Conservation (phyloP, 2,797 vertebrate species). For the Melanotaenia parkinsoni region DNA sequence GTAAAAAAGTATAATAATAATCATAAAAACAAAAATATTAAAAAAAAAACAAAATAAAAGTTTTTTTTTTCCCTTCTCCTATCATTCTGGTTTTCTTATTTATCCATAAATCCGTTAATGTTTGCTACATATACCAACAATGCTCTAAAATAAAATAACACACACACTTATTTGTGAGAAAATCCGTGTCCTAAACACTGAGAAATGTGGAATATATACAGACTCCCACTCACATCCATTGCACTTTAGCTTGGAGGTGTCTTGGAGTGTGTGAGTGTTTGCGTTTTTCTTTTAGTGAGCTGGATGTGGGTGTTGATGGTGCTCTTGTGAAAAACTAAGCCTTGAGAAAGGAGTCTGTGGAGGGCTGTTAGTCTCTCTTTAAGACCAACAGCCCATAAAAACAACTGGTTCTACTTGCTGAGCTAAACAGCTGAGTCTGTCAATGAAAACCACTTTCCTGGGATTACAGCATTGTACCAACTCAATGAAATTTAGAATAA, state of each 20-base stretch:
- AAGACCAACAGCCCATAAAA: conserved; percentile 19
- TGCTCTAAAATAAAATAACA: conserved; percentile 6
- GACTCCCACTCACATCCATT: conserved; percentile 34
- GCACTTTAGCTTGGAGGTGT: conserved; percentile 20
- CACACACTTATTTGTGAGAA: conserved; percentile 3
- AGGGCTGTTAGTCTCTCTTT: conserved; percentile 35
- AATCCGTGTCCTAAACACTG: conserved; percentile 26
- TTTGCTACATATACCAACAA: conserved; percentile 9
- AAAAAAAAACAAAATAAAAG: too few relatives aligned
- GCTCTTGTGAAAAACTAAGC: conserved; percentile 43
- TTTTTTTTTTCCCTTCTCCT: too few relatives aligned
- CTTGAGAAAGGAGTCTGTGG: conserved; percentile 24
- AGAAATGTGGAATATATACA: not conserved
- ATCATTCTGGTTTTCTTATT: not conserved
- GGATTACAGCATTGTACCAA: not conserved
- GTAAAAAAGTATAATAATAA: too few relatives aligned
- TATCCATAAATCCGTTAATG: not conserved
- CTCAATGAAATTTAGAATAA: not conserved
- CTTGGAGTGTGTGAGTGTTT: conserved; percentile 6
- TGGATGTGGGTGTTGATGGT: conserved; percentile 36
- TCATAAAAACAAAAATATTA: too few relatives aligned
- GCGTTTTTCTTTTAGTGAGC: conserved; percentile 36
- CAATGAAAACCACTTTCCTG: not conserved
- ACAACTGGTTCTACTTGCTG: conserved; percentile 22
- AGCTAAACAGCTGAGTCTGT: conserved; percentile 2